Evolutionary conservation across 2,113 vertebrate genomes (phyloP).

Genomic region (Gnathonemus echidnorhynchus): DNA sequence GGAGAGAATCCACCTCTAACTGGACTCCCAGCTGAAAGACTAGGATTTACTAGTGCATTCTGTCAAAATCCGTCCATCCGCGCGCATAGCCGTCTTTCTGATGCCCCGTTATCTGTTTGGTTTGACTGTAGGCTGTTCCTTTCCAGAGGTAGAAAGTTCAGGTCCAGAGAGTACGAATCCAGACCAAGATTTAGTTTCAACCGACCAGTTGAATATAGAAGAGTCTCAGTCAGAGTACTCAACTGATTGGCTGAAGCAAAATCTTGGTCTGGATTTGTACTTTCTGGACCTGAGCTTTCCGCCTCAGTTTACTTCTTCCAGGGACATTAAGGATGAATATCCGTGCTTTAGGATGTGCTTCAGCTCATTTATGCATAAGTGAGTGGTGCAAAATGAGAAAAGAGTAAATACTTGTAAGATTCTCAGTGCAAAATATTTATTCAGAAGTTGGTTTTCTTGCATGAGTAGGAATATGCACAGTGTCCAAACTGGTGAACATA

Average conservation of each 20-base stretch:
- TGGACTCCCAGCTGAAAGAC: background rate
- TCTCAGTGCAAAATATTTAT: constrained; percentile 49
- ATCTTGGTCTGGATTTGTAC: background rate
- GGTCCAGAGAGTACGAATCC: background rate
- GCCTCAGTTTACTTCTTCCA: background rate
- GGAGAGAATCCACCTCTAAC: constrained; percentile 13
- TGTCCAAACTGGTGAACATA: constrained; percentile 40
- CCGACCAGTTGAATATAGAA: background rate
- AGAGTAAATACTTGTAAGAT: constrained; percentile 25
- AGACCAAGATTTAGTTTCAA: background rate
- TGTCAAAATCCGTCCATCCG: background rate
- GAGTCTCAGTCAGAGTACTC: background rate
- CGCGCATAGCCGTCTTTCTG: background rate
- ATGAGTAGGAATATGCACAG: constrained; percentile 57
- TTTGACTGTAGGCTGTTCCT: background rate
- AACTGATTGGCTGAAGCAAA: background rate
- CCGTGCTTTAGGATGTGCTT: constrained; percentile 19
- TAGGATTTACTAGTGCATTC: background rate
- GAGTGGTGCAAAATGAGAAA: constrained; percentile 18
- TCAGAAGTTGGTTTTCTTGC: constrained; percentile 47
- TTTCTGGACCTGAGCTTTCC: background rate
- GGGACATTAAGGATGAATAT: background rate
- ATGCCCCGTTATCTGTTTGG: background rate
- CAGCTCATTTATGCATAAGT: constrained; percentile 19
- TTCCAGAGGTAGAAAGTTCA: background rate